phyloP scores from a whole-genome alignment of 2,888 invertebrate genomes.

The Ormyrus labotus region DNA sequence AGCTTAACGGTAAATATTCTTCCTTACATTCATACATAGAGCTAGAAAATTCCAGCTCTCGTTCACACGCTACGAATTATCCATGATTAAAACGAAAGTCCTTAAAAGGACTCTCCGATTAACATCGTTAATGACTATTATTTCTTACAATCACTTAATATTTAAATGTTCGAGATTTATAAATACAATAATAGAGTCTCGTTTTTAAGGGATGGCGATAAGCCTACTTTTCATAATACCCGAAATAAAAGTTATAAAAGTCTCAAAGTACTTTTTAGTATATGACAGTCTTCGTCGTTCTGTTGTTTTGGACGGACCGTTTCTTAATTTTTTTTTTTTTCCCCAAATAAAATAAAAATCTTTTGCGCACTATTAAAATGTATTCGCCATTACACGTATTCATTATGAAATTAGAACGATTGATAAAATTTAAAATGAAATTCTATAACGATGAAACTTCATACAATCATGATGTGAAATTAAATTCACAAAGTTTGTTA shows the following conservation, averaged over 20 bases:
- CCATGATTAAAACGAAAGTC: slow-evolving; percentile 28
- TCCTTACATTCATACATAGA: slow-evolving; percentile 31
- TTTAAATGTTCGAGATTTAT: slow-evolving; percentile 43
- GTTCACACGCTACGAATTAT: slow-evolving; percentile 15
- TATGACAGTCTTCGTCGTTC: slow-evolving; percentile 49
- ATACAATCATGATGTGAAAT: slow-evolving; percentile 23
- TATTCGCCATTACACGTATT: slow-evolving; percentile 25
- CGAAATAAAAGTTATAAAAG: slow-evolving; percentile 31
- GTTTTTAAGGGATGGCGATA: slow-evolving; percentile 47
- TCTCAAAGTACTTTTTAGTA: slow-evolving; percentile 34
- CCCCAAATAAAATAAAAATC: slow-evolving; percentile 2
- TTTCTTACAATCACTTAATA: slow-evolving; percentile 41
- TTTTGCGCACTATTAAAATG: slow-evolving; percentile 17
- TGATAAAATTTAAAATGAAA: slow-evolving; percentile 43
- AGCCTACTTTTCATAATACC: slow-evolving; percentile 8
- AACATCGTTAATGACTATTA: slow-evolving; percentile 54
- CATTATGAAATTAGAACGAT: slow-evolving; percentile 36
- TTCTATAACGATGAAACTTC: slow-evolving; percentile 36
- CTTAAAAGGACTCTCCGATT: slow-evolving; percentile 30
- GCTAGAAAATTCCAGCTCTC: slow-evolving; percentile 15
- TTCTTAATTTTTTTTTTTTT: slow-evolving; percentile 18
- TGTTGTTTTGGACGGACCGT: slow-evolving; percentile 50
- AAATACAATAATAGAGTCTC: slow-evolving; percentile 40
- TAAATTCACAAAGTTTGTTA: slow-evolving; percentile 50
- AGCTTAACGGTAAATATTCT: slow-evolving; percentile 35